A percentile compares a stretch with the other conserved stretches of the same genome.
These are phyloP conservation scores for Mormyrus lacerda DNA, from an alignment of 2,113 vertebrate species.

Conservation along the genomic window DNA sequence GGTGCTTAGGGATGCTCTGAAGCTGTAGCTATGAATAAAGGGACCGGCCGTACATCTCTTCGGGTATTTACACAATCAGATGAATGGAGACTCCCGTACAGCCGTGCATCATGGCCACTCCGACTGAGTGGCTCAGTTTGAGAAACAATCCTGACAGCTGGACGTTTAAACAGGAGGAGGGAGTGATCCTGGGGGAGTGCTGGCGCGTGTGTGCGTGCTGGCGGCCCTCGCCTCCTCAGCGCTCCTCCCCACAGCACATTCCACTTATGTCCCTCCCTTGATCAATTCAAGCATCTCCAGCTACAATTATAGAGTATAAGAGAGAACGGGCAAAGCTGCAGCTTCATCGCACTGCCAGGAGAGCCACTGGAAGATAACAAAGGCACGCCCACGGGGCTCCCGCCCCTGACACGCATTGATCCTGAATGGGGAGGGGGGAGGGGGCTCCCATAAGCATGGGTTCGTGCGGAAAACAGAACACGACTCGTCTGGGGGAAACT, in stretches of 20 bases:
- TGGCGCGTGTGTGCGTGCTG: background rate
- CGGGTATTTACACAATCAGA: background rate
- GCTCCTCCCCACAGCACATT: background rate
- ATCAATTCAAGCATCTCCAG: background rate
- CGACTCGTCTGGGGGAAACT: background rate
- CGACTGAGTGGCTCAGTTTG: background rate
- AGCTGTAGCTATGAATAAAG: background rate
- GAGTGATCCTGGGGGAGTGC: background rate
- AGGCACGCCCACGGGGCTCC: background rate
- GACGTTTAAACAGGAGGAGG: background rate
- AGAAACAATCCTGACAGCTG: background rate
- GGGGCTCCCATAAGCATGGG: background rate
- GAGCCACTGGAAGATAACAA: background rate
- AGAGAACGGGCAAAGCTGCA: background rate
- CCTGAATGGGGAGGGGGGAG: background rate
- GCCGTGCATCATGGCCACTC: background rate
- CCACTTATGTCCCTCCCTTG: background rate
- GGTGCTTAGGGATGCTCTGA: background rate
- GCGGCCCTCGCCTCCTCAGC: background rate
- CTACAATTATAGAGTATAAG: background rate
- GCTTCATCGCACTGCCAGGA: background rate
- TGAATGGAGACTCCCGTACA: background rate
- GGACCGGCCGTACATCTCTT: background rate
- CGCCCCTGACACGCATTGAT: background rate
- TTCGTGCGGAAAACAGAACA: background rate